Evolutionary conservation across 2,888 invertebrate species (phyloP).

Genomic region (Habroteleia sp.): DNA sequence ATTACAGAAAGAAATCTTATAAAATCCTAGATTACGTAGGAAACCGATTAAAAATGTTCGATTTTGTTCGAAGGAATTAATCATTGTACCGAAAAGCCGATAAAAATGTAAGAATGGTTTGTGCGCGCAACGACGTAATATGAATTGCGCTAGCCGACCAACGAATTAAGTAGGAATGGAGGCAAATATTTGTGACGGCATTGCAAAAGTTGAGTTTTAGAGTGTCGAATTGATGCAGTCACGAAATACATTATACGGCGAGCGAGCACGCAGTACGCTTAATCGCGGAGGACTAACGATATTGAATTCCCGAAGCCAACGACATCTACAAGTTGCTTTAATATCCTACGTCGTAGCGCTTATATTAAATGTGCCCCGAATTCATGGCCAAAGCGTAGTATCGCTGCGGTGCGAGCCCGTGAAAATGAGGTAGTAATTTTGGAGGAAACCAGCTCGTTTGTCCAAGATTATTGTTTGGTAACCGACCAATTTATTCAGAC

Average conservation of each 20-base stretch:
- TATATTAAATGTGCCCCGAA: slow-evolving; percentile 57
- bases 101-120: neutral
- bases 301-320: slow-evolving; percentile 58
- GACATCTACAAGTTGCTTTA: slow-evolving; percentile 61
- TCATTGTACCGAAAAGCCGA: slow-evolving; percentile 1
- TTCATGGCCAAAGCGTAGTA: slow-evolving; percentile 46
- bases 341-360: slow-evolving; percentile 55
- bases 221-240: slow-evolving; percentile 46
- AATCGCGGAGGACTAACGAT: slow-evolving; percentile 60
- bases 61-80: slow-evolving; percentile 10
- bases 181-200: slow-evolving; percentile 29
- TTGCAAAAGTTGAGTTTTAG: slow-evolving; percentile 20
- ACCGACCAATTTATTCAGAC: slow-evolving; percentile 61
- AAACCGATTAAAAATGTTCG: slow-evolving; percentile 14
- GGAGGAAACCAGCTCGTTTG: slow-evolving; percentile 63
- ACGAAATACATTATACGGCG: slow-evolving; percentile 49
- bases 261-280: slow-evolving; percentile 48
- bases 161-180: slow-evolving; percentile 15
- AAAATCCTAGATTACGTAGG: slow-evolving; percentile 2
- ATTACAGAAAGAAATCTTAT: neutral
- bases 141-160: neutral
- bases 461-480: slow-evolving; percentile 64
- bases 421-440: slow-evolving; percentile 64
- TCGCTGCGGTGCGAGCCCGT: slow-evolving; percentile 42
- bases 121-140: slow-evolving; percentile 6